phyloP scores from a whole-genome alignment of 2,888 invertebrate species.

The Trachelus stipa region DNA sequence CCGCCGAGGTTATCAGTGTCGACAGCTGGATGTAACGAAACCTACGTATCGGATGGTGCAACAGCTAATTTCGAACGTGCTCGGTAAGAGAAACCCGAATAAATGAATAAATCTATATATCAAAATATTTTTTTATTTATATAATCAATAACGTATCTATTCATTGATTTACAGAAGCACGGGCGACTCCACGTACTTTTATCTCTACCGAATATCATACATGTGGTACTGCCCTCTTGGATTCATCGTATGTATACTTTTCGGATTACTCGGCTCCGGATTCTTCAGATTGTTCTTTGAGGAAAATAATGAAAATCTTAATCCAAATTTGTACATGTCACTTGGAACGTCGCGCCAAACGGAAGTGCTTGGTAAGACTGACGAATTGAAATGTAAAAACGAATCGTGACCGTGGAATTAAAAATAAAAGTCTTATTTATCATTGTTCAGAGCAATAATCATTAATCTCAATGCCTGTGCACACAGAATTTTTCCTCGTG shows the following conservation, averaged over 20 bases:
- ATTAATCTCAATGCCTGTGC: not conserved
- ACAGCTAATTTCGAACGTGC: not conserved
- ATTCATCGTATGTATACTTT: constrained; percentile 40
- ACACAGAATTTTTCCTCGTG: not conserved
- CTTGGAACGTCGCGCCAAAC: not conserved
- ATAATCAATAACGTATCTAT: not conserved
- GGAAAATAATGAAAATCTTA: not conserved
- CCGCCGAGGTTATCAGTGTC: constrained; percentile 70
- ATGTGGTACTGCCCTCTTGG: constrained; percentile 60
- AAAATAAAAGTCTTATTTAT: not conserved
- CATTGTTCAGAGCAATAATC: not conserved
- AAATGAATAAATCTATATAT: not conserved
- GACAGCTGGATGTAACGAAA: constrained; percentile 69
- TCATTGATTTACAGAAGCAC: constrained; percentile 14
- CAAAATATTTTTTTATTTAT: not conserved
- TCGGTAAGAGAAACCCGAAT: not conserved
- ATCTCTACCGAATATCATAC: constrained; percentile 57
- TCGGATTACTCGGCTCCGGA: constrained; percentile 32
- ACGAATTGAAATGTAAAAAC: not conserved
- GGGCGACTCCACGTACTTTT: constrained; percentile 43
- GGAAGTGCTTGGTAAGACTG: not conserved
- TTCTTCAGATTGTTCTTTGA: not conserved
- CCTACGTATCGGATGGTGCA: constrained; percentile 1
- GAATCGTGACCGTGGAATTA: not conserved
- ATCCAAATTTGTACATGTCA: not conserved